Percentiles rank a stretch among this genome's conserved stretches.
Evolutionary conservation across 2,113 vertebrate species (phyloP).

Genomic region (Zapornia atra): DNA sequence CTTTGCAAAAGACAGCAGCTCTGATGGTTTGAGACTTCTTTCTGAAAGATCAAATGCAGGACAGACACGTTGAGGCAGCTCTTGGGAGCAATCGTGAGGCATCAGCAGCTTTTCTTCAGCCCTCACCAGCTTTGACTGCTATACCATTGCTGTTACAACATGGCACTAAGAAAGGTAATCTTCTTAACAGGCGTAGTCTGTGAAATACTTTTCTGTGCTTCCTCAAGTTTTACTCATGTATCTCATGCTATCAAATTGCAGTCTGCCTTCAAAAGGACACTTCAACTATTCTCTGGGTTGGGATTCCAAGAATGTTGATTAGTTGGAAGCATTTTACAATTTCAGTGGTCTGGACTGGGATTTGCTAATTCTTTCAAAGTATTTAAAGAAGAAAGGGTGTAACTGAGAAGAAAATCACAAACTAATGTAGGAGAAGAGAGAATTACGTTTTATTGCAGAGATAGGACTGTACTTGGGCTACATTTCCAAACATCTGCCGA

Average conservation of each 20-base stretch:
- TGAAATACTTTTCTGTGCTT: background rate
- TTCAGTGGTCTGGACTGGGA: background rate
- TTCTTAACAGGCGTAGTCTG: background rate
- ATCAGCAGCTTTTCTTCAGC: constrained; percentile 57
- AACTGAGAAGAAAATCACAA: background rate
- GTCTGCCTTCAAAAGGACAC: background rate
- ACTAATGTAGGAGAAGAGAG: background rate
- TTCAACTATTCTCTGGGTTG: background rate
- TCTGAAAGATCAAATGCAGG: constrained; percentile 1
- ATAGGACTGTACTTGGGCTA: background rate
- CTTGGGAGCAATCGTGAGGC: background rate
- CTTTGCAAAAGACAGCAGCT: constrained; percentile 32
- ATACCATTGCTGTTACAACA: background rate
- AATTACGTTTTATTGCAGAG: background rate
- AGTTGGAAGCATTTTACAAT: background rate
- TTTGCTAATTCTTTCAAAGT: background rate
- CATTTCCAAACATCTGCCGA: background rate
- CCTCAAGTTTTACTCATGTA: background rate
- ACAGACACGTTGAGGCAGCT: background rate
- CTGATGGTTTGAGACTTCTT: constrained; percentile 35
- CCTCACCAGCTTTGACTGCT: background rate
- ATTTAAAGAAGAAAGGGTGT: background rate
- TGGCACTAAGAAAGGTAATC: background rate
- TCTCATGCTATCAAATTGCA: background rate
- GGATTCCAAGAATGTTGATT: background rate